These are phyloP conservation scores for Anthopleura xanthogrammica DNA, from an alignment of 92 coral and sea anemone species.

Conservation along the genomic window DNA sequence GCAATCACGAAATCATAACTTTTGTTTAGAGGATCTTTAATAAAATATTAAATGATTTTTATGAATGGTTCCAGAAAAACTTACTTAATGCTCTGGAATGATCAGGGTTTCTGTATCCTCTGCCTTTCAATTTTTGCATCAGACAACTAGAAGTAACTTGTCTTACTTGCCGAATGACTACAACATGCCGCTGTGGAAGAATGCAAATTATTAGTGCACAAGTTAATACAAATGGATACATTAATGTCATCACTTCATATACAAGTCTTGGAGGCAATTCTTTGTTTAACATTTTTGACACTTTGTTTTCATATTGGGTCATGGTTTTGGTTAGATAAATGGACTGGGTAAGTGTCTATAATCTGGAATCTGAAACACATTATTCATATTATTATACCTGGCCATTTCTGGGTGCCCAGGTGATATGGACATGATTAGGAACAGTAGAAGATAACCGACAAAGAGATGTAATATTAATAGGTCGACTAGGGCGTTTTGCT, in stretches of 20 bases:
- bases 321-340: too few relatives aligned
- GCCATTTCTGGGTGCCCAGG: slow-evolving; percentile 88
- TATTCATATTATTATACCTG: slow-evolving; percentile 50
- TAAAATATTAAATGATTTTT: not conserved
- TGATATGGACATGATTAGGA: slow-evolving; percentile 87
- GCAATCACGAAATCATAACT: not conserved
- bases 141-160: slow-evolving; percentile 94
- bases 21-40: not conserved
- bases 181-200: slow-evolving; percentile 81
- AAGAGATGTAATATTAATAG: slow-evolving; percentile 78
- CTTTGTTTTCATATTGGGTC: too few relatives aligned
- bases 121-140: slow-evolving; percentile 76
- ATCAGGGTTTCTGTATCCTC: slow-evolving; percentile 93
- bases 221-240: not conserved
- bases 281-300: too few relatives aligned
- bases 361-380: too few relatives aligned
- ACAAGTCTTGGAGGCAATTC: too few relatives aligned
- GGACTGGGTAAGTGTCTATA: too few relatives aligned
- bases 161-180: slow-evolving; percentile 73
- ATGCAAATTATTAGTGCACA: not conserved
- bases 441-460: slow-evolving; percentile 90
- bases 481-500: slow-evolving; percentile 79
- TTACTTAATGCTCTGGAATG: slow-evolving; percentile 98
- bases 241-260: too few relatives aligned
- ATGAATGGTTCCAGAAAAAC: slow-evolving; percentile 14